Base-by-base conservation (phyloP, 2,797 vertebrate species). In the Bovichtus variegatus region DNA sequence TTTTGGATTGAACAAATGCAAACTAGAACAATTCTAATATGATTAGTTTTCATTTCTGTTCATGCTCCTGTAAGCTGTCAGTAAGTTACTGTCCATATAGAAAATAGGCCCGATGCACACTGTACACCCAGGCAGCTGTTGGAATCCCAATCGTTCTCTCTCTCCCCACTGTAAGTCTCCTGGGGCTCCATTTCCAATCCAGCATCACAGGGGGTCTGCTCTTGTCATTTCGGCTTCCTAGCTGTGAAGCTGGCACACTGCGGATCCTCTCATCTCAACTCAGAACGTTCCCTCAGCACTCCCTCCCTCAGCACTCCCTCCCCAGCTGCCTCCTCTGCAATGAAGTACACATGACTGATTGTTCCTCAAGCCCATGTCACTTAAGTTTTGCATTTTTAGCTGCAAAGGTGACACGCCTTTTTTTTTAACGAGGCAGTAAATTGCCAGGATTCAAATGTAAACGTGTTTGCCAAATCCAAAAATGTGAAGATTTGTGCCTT, bases 231-330 rank as follows among this genome's bases (percentile, higher is more conserved):
- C 12, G 25, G 40, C 69, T 68, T 36, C 58, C 65, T 27, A 43
- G 25, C 63, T 75, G 55, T 67, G 21, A 73, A 74, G 74, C 62
- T 40, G 19, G 34, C 43, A 63, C 12, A 19, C 44, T 57, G 61
- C 58, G 68, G 61, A 61, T 67, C 51, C 63, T 78, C 54, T 84
- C 72, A 76, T 82, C 57, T 76, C 40, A 19, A n/a, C 61, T 64
- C 47, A 38, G 44, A 36, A 46, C 61, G 18, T 58, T 67, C 53
- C 46, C 63, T 47, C 66, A 53, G 40, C 53, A 11, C 72, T 53
- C 64, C 27, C 41, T 63, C 31, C 47, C 40, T 47, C 50, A 43
- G 38, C 47, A 18, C 71, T 46, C n/a, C n/a, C n/a, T n/a, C n/a
- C n/a, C n/a, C n/a, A n/a, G n/a, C n/a, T n/a, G n/a, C n/a, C n/a